A percentile compares a stretch with the other conserved stretches of the same genome.
Evolutionary conservation across 2,888 invertebrate genomes (phyloP).

Genomic region (Dexiosoma caninum): DNA sequence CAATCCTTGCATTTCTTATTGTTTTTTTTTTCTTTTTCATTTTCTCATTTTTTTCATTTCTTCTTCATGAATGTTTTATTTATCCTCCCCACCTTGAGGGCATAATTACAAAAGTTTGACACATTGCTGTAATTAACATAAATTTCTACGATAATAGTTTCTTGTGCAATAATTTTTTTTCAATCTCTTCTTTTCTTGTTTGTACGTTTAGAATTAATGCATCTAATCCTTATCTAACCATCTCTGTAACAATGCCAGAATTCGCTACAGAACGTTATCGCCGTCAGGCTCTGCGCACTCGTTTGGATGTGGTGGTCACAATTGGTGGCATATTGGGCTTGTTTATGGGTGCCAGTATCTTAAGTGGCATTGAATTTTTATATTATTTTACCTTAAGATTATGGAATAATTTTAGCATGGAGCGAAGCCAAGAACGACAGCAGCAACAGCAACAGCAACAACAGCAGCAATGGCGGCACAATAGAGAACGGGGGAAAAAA

Average conservation of each 20-base stretch:
- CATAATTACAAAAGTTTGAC: constrained; percentile 17
- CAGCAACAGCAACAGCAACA: too few species aligned
- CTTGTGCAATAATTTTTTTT: constrained; percentile 23
- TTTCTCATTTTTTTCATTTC: background rate
- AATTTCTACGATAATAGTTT: background rate
- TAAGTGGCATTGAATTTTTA: constrained; percentile 81
- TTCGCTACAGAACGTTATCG: constrained; percentile 78
- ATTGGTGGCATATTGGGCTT: constrained; percentile 81
- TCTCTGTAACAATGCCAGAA: constrained; percentile 68
- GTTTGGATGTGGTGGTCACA: constrained; percentile 79
- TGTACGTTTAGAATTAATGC: constrained; percentile 50
- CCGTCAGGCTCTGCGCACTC: constrained; percentile 78
- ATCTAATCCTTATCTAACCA: constrained; percentile 54
- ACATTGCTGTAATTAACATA: constrained; percentile 19
- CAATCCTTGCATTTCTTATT: too few species aligned
- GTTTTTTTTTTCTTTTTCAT: too few species aligned
- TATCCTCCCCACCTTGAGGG: background rate
- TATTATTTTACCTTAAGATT: constrained; percentile 79
- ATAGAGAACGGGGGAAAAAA: background rate
- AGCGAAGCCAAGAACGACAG: constrained; percentile 27
- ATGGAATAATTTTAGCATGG: constrained; percentile 64
- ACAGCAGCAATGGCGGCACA: too few species aligned
- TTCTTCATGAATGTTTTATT: background rate
- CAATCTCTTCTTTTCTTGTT: background rate
- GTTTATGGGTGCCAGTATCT: constrained; percentile 81